Percentiles rank a stretch among this genome's conserved stretches.
These are phyloP conservation scores for Tribolium madens DNA, from an alignment of 1,140 invertebrate species.

Conservation along the genomic window DNA sequence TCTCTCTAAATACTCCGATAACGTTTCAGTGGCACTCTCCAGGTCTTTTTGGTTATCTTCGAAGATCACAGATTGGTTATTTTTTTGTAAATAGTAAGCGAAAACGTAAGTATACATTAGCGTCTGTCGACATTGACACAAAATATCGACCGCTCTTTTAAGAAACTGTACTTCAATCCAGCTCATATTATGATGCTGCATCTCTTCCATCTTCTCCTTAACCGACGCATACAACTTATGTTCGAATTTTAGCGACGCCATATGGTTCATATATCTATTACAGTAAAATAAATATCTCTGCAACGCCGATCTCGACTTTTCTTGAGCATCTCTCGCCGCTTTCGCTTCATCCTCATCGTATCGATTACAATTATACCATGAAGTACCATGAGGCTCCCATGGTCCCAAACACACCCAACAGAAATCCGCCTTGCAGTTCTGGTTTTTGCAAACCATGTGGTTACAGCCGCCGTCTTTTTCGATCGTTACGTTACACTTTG, in stretches of 20 bases:
- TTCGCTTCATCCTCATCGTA: conserved; percentile 98
- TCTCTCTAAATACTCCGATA: conserved; percentile 97
- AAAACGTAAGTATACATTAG: conserved; percentile 99
- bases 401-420: conserved; percentile 99
- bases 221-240: conserved; percentile 94
- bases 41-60: conserved; percentile 99
- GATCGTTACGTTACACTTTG: conserved; percentile 98
- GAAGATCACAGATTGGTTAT: conserved; percentile 99
- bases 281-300: conserved; percentile 98
- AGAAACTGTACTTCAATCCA: conserved; percentile 99
- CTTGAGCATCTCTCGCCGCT: conserved; percentile 95
- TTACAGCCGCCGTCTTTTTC: conserved; percentile 99
- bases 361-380: conserved; percentile 98
- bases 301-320: conserved; percentile 89
- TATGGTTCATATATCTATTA: conserved; percentile 99
- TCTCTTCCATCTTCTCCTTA: conserved; percentile 99
- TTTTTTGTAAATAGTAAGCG: conserved; percentile 97
- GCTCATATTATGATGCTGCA: conserved; percentile 99
- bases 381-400: conserved; percentile 98
- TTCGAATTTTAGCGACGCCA: conserved; percentile 98
- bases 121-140: conserved; percentile 97
- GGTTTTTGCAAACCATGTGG: conserved; percentile 99
- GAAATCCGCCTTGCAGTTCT: conserved; percentile 97
- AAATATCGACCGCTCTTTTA: conserved; percentile 97
- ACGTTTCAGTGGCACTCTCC: conserved; percentile 95